Conservation (phyloP, 2,113 vertebrate species). For the Sarotherodon lohbergeri region DNA sequence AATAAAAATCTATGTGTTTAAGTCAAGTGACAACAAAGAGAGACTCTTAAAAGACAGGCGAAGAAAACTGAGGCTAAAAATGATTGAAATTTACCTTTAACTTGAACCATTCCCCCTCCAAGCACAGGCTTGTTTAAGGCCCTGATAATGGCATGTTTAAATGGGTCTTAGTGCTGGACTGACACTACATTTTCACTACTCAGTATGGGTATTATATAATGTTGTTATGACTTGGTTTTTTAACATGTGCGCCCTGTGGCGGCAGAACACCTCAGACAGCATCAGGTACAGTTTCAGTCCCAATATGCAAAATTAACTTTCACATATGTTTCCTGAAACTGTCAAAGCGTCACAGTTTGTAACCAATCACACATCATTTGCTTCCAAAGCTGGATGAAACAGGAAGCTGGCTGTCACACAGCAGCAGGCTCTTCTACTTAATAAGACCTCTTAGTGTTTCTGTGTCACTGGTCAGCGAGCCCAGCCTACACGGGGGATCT, state of each 20-base stretch:
- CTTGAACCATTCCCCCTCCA: neutral
- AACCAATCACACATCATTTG: neutral
- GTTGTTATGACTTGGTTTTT: neutral
- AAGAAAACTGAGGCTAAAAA: neutral
- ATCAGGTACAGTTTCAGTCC: neutral
- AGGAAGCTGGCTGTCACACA: neutral
- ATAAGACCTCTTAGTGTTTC: neutral
- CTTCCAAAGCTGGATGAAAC: neutral
- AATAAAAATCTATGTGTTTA: neutral
- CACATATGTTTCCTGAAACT: neutral
- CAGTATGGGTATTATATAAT: neutral
- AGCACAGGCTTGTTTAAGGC: neutral
- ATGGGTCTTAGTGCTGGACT: neutral
- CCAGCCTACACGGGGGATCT: neutral
- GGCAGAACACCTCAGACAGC: neutral
- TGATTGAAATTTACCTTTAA: neutral
- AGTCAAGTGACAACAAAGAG: neutral
- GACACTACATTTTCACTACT: neutral
- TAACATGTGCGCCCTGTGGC: neutral
- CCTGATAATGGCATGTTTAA: neutral
- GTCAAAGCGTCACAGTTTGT: neutral
- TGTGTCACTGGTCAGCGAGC: neutral
- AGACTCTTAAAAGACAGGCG: accelerated
- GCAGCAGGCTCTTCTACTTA: neutral
- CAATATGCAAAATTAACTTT: neutral